These are phyloP conservation scores for Sternotherus odoratus DNA, from an alignment of 2,797 vertebrate genomes.

Conservation along the genomic window DNA sequence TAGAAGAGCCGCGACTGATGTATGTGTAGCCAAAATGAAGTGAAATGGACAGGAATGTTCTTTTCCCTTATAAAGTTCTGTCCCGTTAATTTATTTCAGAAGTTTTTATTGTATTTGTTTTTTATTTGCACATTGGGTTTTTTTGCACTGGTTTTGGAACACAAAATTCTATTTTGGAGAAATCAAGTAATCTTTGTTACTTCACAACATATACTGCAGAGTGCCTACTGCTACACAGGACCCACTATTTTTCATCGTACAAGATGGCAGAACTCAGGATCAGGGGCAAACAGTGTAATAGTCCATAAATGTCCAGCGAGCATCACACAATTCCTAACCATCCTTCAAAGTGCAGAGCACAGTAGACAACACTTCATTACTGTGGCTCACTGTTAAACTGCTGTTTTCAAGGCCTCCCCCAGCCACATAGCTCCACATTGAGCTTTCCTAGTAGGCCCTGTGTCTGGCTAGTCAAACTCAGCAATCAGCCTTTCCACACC, in stretches of 20 bases:
- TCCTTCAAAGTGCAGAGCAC: neutral
- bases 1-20: neutral
- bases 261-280: too few relatives aligned
- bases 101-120: too few relatives aligned
- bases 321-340: neutral
- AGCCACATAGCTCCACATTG: neutral
- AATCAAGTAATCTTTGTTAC: too few relatives aligned
- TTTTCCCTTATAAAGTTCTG: neutral
- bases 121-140: too few relatives aligned
- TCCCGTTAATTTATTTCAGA: neutral
- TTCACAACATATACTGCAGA: too few relatives aligned
- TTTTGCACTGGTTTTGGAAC: too few relatives aligned
- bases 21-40: neutral
- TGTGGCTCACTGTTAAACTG: neutral
- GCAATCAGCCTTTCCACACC: neutral
- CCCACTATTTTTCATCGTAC: too few relatives aligned
- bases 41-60: neutral
- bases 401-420: neutral
- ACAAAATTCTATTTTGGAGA: too few relatives aligned
- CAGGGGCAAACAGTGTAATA: too few relatives aligned
- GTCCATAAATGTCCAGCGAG: too few relatives aligned
- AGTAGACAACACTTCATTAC: neutral
- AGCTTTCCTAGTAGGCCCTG: neutral
- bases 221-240: too few relatives aligned
- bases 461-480: neutral